Base-by-base conservation (phyloP, 2,888 invertebrate genomes). In the Epicampocera succincta region DNA sequence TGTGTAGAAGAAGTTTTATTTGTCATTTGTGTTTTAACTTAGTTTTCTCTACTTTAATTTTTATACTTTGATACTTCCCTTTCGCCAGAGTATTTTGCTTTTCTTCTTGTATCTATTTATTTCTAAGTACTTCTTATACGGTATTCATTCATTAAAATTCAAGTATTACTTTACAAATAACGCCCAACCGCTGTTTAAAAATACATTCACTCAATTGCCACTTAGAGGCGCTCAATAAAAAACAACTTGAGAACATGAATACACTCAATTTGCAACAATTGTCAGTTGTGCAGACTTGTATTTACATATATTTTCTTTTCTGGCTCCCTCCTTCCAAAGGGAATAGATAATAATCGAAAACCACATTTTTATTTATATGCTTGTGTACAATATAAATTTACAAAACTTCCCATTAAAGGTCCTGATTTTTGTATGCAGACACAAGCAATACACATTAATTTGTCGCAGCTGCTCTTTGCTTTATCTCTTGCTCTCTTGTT, bases 261-360 rank as follows among this genome's bases (percentile, higher is more conserved):
- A 72, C 83, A 85, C 85, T 84, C 77, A 77, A 77, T 65, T 87
- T 87, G 87, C 88, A 87, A 87, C 87, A 88, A 88, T 88, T 88
- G 87, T 87, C 87, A 87, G 87, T 87, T 85, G 83, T 83, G 80
- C 83, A 79, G 82, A 77, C 68, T 80, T 72, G 52, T 6, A 17
- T 29, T 21, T 54, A 42, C 17, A 15, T 40, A 38, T 48, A 11
- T 17, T 11, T 33, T 50, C 11, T 48, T 19, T 12, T 13, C 5
- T 69, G 40, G 65, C 44, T 54, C 54, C 48, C 25, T 52, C n/a
- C 25, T 17, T 58, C 19, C 21, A 42, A 46, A 61, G 68, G 65
- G 61, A 68, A 46, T 17, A 69, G 25, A 74, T 68, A 79, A 46
- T 46, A 61, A 54, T 40, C 11, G 25, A 11, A 33, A 60, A 73